phyloP scores from a whole-genome alignment of 2,113 vertebrate species.

The Corythaeola cristata region DNA sequence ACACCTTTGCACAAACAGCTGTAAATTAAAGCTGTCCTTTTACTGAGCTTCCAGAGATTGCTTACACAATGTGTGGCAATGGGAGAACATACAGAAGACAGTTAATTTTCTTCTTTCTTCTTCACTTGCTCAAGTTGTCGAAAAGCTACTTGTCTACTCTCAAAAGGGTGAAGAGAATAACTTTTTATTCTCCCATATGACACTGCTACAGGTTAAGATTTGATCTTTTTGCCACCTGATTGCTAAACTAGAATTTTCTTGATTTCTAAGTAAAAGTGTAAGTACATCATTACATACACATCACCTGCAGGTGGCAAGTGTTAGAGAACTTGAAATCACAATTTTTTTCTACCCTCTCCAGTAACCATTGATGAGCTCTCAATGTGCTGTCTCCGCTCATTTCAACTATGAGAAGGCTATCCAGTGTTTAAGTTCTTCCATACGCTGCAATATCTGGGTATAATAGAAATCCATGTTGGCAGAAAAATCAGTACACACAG shows the following conservation, averaged over 20 bases:
- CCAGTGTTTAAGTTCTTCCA: conserved; percentile 85
- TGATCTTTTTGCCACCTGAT: conserved; percentile 3
- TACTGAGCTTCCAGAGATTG: conserved; percentile 51
- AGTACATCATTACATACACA: not conserved
- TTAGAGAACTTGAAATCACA: conserved; percentile 49
- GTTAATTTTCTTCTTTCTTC: conserved; percentile 4
- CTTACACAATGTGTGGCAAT: conserved; percentile 42
- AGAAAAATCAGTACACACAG: conserved; percentile 91
- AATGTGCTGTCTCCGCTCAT: not conserved
- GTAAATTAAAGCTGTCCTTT: conserved; percentile 63
- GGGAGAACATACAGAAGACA: not conserved
- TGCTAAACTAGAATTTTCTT: conserved; percentile 26
- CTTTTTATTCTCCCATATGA: not conserved
- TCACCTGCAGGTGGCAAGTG: not conserved
- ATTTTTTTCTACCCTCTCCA: not conserved
- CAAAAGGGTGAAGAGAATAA: not conserved
- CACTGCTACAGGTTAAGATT: not conserved
- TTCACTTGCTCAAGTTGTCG: not conserved
- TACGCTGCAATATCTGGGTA: conserved; percentile 74
- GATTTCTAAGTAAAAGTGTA: not conserved
- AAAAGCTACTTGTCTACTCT: conserved; percentile 7
- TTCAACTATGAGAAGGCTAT: conserved; percentile 81
- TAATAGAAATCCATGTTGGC: conserved; percentile 89
- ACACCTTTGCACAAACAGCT: conserved; percentile 63
- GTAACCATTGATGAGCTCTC: not conserved